Evolutionary conservation across 2,797 vertebrate genomes (phyloP).

Genomic region (Sternarchorhynchus goeldii): DNA sequence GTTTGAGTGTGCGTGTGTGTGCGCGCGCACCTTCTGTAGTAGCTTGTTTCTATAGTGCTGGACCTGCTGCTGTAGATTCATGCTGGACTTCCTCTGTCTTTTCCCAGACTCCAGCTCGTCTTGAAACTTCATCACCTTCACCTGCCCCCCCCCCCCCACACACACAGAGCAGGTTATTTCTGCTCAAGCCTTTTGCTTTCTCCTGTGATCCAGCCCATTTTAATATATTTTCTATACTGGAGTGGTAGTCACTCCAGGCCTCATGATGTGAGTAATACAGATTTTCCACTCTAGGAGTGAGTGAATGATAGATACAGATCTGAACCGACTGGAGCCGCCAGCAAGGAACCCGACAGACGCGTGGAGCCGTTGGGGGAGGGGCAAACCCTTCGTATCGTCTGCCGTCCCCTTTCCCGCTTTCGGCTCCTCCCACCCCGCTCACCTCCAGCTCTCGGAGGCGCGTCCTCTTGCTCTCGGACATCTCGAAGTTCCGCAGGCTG

Average conservation of each 20-base stretch:
- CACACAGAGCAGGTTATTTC: too few relatives aligned
- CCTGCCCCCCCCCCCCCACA: slow-evolving; percentile 60
- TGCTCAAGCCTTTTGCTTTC: too few relatives aligned
- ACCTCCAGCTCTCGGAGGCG: slow-evolving; percentile 79
- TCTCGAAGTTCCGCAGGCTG: slow-evolving; percentile 74
- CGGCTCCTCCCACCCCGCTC: background rate
- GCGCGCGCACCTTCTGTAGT: slow-evolving; percentile 75
- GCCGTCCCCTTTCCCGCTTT: too few relatives aligned
- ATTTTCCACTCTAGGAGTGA: background rate
- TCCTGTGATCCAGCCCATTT: too few relatives aligned
- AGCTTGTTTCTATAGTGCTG: slow-evolving; percentile 80
- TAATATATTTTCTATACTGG: too few relatives aligned
- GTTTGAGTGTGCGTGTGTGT: background rate
- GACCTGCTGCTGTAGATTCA: slow-evolving; percentile 78
- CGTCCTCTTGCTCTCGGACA: slow-evolving; percentile 80
- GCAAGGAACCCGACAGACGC: too few relatives aligned
- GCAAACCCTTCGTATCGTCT: too few relatives aligned
- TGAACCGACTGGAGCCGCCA: too few relatives aligned
- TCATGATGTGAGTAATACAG: too few relatives aligned
- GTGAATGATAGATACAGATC: too few relatives aligned
- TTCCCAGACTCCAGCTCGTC: slow-evolving; percentile 82
- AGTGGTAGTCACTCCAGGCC: too few relatives aligned
- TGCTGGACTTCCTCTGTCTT: slow-evolving; percentile 71
- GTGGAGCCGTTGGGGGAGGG: too few relatives aligned
- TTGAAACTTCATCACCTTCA: slow-evolving; percentile 81